These are phyloP conservation scores for Dicyrtomina minuta DNA, from an alignment of 2,888 invertebrate genomes.

Conservation along the genomic window DNA sequence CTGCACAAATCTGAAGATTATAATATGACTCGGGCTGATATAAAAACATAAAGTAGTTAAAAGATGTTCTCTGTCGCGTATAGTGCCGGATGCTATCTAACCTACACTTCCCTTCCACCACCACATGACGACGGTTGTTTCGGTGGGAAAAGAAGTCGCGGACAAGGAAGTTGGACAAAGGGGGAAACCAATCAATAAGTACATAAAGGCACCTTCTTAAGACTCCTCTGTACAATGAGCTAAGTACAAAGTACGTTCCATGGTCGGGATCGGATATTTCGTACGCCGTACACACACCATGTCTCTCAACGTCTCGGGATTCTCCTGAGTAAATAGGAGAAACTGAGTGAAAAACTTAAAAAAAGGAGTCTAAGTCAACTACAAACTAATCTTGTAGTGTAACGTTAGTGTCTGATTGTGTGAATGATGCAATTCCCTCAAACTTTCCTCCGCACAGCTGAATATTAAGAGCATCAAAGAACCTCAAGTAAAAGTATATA, in stretches of 20 bases:
- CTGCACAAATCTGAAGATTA: too few species aligned
- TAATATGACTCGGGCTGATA: too few species aligned
- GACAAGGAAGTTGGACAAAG: conserved; percentile 21
- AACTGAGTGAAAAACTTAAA: conserved; percentile 15
- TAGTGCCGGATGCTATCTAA: too few species aligned
- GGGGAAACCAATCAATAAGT: conserved; percentile 18
- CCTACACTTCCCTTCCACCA: too few species aligned
- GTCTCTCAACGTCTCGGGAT: not conserved
- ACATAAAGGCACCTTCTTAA: conserved; percentile 9
- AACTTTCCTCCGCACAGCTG: conserved; percentile 12
- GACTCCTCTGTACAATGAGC: not conserved
- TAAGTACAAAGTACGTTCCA: too few species aligned
- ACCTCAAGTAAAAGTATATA: not conserved
- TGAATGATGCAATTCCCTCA: conserved; percentile 21
- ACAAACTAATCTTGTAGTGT: conserved; percentile 2
- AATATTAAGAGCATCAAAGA: conserved; percentile 7
- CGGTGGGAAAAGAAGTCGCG: not conserved
- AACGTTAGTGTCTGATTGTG: conserved; percentile 21
- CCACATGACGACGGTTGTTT: too few species aligned
- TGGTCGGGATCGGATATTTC: too few species aligned
- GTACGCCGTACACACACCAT: too few species aligned
- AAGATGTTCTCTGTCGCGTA: too few species aligned
- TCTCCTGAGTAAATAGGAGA: conserved; percentile 8
- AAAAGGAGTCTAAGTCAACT: conserved; percentile 3
- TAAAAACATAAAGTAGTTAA: too few species aligned